Base-by-base conservation (phyloP, 2,113 vertebrate genomes). In the Calcarius ornatus region DNA sequence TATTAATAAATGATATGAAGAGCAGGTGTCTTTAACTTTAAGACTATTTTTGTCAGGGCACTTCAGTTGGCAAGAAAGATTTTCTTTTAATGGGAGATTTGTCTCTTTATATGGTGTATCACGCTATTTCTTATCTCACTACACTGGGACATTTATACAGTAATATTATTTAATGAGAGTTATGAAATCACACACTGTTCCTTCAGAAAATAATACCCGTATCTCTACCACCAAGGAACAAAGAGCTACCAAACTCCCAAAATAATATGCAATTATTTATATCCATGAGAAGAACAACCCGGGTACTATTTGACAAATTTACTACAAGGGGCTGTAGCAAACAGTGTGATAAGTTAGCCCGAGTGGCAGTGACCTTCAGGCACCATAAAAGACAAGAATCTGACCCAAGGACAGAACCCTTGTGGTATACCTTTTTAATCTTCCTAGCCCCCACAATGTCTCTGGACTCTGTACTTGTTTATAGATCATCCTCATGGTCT, bases 401-500 rank as follows among this genome's bases (percentile, higher is more conserved):
- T 80, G 94, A 97, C 96, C 97, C 97, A 96, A 95, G 96, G 95
- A 97, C 98, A 97, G 95, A 96, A 93, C 95, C 97, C 95, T 83
- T 88, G 97, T 96, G 96, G 81, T 94, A 92, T 92, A 96, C 97
- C 98, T 98, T 97, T 98, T 97, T 98, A 97, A 98, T 97, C 97
- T 98, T 97, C 96, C 94, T 96, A 83, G 96, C 98, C 98, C 97
- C 96, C 96, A 94, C 98, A 96, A 95, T 98, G 97, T 97, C 98
- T 77, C 96, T 92, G 96, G 98, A 97, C 98, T 97, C 95, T 97
- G 97, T 97, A 97, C 92, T 97, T 96, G 97, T 96, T 98, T 97
- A 97, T 97, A 97, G 97, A 97, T 98, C 98, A 97, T 98, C 98
- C 97, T 97, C 98, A 94, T 96, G 97, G 97, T 97, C 98, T 98